Percentiles rank a stretch among this genome's conserved stretches.
phyloP scores from a whole-genome alignment of 2,888 invertebrate genomes.

The Sphaeridia pumilis region DNA sequence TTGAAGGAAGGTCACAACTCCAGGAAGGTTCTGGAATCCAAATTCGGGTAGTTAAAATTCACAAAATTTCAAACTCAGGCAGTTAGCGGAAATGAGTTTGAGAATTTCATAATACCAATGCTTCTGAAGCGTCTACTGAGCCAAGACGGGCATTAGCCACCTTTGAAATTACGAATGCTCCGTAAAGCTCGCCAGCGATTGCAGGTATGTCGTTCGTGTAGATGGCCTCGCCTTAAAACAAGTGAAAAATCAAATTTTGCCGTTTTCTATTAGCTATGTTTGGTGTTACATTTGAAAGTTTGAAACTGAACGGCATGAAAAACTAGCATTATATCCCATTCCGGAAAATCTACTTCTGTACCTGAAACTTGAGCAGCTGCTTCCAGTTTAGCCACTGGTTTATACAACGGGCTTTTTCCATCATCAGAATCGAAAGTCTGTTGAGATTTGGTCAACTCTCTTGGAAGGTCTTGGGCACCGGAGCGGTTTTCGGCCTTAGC shows the following conservation, averaged over 20 bases:
- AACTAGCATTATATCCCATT: no score
- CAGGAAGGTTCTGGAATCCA: constrained; percentile 47
- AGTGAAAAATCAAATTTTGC: no score
- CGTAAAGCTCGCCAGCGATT: constrained; percentile 55
- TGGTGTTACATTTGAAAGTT: no score
- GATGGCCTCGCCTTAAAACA: constrained; percentile 68
- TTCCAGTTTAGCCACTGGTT: constrained; percentile 63
- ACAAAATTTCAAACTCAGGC: background rate
- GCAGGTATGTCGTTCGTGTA: constrained; percentile 63
- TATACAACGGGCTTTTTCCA: constrained; percentile 57
- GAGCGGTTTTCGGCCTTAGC: constrained; percentile 39
- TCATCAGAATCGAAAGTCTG: constrained; percentile 57
- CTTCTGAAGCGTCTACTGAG: constrained; percentile 52
- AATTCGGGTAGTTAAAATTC: background rate
- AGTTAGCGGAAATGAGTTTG: background rate
- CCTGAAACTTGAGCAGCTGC: constrained; percentile 51
- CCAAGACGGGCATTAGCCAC: constrained; percentile 49
- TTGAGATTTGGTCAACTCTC: constrained; percentile 54
- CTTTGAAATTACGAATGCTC: constrained; percentile 55
- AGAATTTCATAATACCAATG: constrained; percentile 57
- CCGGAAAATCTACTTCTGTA: no score
- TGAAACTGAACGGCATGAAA: no score
- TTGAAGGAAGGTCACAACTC: constrained; percentile 53
- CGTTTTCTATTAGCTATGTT: no score
- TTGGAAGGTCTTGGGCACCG: constrained; percentile 49